phyloP scores from a whole-genome alignment of 2,797 vertebrate species.

The Lutjanus argentimaculatus region DNA sequence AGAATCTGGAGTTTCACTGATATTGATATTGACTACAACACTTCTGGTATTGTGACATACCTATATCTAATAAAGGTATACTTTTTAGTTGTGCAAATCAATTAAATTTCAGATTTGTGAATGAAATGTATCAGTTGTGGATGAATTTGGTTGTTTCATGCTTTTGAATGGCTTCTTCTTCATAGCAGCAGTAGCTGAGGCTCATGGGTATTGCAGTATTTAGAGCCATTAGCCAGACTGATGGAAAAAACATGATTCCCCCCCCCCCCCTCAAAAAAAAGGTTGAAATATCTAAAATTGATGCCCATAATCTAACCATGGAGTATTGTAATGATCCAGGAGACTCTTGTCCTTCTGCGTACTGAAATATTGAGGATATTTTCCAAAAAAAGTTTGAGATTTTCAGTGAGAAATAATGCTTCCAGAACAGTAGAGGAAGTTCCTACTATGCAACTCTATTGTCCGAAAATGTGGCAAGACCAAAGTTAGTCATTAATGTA shows the following conservation, averaged over 20 bases:
- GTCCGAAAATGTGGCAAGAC: neutral
- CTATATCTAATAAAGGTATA: too few species aligned
- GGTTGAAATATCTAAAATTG: neutral
- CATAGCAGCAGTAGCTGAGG: neutral
- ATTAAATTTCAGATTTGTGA: neutral
- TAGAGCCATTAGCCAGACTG: neutral
- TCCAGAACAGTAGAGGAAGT: neutral
- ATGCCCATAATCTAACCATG: neutral
- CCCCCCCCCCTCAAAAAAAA: fast-evolving
- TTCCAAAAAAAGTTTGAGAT: neutral
- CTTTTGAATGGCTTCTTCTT: neutral
- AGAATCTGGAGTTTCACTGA: too few species aligned
- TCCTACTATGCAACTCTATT: neutral
- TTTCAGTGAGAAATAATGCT: neutral
- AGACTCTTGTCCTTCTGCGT: neutral
- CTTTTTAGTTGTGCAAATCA: neutral
- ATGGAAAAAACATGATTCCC: neutral
- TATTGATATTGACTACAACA: too few species aligned
- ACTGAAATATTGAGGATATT: neutral
- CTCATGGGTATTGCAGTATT: neutral
- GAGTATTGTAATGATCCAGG: neutral
- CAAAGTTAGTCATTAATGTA: conserved; percentile 18
- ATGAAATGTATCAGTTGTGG: neutral
- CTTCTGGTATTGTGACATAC: too few species aligned
- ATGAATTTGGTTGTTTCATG: neutral